Base-by-base conservation (phyloP, 2,888 invertebrate species). In the Chymomyza amoena region DNA sequence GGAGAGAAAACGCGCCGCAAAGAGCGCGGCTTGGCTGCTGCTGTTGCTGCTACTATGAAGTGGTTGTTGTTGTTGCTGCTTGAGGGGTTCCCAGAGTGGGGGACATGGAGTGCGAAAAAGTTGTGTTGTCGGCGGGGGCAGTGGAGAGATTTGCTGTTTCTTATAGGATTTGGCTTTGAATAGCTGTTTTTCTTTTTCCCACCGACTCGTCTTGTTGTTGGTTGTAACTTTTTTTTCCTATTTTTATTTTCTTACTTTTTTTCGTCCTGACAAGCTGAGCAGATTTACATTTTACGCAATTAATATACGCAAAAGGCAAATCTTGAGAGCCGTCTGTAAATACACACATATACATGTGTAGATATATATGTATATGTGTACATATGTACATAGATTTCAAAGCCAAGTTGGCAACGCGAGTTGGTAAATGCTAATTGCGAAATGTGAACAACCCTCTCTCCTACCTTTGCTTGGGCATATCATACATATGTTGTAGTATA, bases 211-310 rank as follows among this genome's bases (percentile, higher is more conserved):
- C 51, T 50, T 68, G 20, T 64, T 62, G 57, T 59, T 66, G 15
- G 59, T 68, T 60, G 18, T 28, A 51, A 54, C 52, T 61, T 32
- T 45, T 36, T 25, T 50, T 68, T 32, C 32, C 7, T 32, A 6
- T 32, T 61, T 32, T 54, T 36, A 16, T 50, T 68, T 32, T 62
- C 50, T 50, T 50, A 32, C n/a, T 61, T 60, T 63, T 61, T 69
- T 70, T 69, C 78, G 51, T 64, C 64, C 73, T 76, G 69, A 73
- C 79, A 77, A 70, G 68, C 73, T 76, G 60, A 68, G 68, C 61
- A 69, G 78, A 73, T 80, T 84, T 66, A 73, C 78, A 84, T 77
- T 77, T 81, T 73, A 65, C 57, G 70, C 69, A 75, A 77, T 79
- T 73, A 72, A 76, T 68, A 64, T 56, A 60, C 60, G 28, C 6